These are phyloP conservation scores for Lucilia cuprina DNA, from an alignment of 1,140 invertebrate genomes.

Conservation along the genomic window DNA sequence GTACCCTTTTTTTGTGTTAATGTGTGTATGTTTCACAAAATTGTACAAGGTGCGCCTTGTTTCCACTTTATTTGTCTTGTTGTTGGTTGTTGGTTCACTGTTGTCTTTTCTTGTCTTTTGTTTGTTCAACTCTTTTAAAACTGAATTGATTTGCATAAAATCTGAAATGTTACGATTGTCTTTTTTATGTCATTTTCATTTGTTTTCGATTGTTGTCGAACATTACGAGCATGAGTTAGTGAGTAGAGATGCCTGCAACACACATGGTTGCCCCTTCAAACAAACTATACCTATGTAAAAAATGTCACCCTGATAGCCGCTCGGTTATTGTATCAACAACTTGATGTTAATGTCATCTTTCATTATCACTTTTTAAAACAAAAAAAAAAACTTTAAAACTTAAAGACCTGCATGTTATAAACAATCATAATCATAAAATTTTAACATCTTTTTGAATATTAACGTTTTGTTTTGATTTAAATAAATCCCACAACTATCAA, in stretches of 20 bases:
- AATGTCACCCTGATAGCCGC: neutral
- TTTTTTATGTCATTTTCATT: too few species aligned
- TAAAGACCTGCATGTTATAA: constrained; percentile 17
- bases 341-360: constrained; percentile 59
- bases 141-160: constrained; percentile 32
- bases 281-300: neutral
- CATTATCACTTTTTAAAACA: constrained; percentile 51
- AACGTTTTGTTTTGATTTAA: neutral
- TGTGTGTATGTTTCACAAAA: constrained; percentile 26
- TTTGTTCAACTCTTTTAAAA: constrained; percentile 18
- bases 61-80: neutral
- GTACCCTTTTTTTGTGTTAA: neutral
- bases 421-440: constrained; percentile 44
- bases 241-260: neutral
- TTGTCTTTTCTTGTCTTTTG: neutral
- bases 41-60: constrained; percentile 25
- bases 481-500: neutral
- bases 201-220: neutral
- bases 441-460: neutral
- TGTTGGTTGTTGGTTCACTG: neutral
- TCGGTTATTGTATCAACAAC: constrained; percentile 37
- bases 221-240: neutral
- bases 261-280: neutral
- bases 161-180: constrained; percentile 15
- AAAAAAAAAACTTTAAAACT: constrained; percentile 43